Base-by-base conservation (phyloP, 2,113 vertebrate genomes). In the Triplophysa rosa region DNA sequence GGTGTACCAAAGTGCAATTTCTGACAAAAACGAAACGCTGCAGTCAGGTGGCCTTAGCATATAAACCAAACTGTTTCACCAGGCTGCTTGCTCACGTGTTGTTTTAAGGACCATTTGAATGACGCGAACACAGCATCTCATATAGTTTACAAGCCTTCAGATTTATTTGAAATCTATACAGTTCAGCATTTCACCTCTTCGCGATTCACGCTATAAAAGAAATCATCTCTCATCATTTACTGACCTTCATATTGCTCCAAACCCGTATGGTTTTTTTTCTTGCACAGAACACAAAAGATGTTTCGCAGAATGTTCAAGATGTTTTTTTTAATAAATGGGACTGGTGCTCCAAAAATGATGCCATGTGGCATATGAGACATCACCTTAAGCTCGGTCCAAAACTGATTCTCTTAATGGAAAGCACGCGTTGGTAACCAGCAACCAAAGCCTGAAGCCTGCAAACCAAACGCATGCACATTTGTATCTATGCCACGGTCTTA, bases 381-480 rank as follows among this genome's bases (percentile, higher is more conserved):
- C 68, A 71, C 26, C 68, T 21, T 33, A 56, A 71, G 68, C 68
- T 56, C 49, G n/a, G 49, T 70, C 67, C 49, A 56, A 56, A 70
- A 21, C 5, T 23, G 11, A 29, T 17, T 69, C 2, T 58, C 49
- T 56, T 24, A 33, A 58, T 70, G 26, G 16, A 49, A 54, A 54
- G 0, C 33, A 9, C 9, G 3, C 17, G 23, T 23, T 2, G 17
- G 23, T n/a, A n/a, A 56, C 52, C 47, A 45, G 17, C 54, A 65
- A 72, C 78, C 78, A 72, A 72, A 80, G 67, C 67, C n/a, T n/a
- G n/a, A n/a, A n/a, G n/a, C n/a, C n/a, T n/a, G n/a, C n/a, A n/a
- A n/a, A n/a, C n/a, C 40, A 63, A 33, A 62, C 58, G 17, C 42
- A 63, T 9, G 13, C 77, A 69, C 40, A 24, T 37, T 61, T 45